These are phyloP conservation scores for Drosophila falleni DNA, from an alignment of 2,888 invertebrate species.

Conservation along the genomic window DNA sequence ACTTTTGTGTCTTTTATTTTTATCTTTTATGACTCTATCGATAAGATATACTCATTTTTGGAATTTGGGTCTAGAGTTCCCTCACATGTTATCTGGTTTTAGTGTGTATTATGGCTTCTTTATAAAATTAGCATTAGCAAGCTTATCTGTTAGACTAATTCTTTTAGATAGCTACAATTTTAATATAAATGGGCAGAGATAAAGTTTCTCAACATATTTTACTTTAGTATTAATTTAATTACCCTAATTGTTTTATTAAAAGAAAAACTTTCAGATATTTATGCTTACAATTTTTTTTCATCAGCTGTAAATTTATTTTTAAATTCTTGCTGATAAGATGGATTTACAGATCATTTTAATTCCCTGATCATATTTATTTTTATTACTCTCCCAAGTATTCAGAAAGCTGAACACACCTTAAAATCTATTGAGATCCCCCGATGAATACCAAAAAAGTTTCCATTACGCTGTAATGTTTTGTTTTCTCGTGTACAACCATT, in stretches of 20 bases:
- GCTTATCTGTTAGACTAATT: constrained; percentile 15
- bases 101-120: background rate
- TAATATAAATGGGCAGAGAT: background rate
- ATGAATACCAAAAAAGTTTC: constrained; percentile 5
- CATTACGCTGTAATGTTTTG: constrained; percentile 12
- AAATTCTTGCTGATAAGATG: background rate
- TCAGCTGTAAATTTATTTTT: background rate
- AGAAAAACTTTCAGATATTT: too few species aligned
- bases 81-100: background rate
- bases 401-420: constrained; percentile 3
- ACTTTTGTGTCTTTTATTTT: background rate
- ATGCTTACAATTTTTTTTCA: too few species aligned
- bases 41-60: constrained; percentile 12
- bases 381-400: background rate
- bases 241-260: too few species aligned
- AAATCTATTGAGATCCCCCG: background rate
- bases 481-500: constrained; percentile 5
- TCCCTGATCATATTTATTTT: background rate
- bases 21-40: background rate
- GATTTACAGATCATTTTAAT: background rate
- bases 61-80: background rate
- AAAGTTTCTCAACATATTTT: background rate
- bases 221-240: background rate
- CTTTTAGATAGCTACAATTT: background rate
- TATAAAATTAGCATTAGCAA: background rate